Percentiles rank a stretch among this genome's conserved stretches.
Evolutionary conservation across 2,888 invertebrate genomes (phyloP).

Genomic region (Hetaerina titia): DNA sequence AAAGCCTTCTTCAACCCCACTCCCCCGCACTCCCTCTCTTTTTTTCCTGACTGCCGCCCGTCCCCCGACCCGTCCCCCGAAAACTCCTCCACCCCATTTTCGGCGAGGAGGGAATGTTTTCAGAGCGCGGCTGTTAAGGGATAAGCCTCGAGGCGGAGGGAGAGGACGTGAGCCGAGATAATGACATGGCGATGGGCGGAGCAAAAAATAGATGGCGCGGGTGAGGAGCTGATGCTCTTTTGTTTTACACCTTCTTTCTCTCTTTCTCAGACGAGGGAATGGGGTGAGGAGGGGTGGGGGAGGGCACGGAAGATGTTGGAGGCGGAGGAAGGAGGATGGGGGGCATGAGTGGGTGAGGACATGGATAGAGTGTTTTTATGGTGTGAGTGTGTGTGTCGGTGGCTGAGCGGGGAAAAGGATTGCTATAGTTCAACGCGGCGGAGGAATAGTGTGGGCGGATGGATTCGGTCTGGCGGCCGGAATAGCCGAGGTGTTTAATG

Average conservation of each 20-base stretch:
- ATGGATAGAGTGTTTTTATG: neutral
- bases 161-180: slow-evolving; percentile 55
- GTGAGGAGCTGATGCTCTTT: neutral
- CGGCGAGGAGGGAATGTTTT: slow-evolving; percentile 47
- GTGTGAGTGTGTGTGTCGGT: neutral
- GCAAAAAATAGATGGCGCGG: slow-evolving; percentile 24
- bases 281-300: neutral
- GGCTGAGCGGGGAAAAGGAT: neutral
- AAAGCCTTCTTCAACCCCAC: neutral
- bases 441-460: neutral
- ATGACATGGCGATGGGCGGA: slow-evolving; percentile 46
- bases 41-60: neutral
- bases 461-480: neutral
- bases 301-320: neutral
- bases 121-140: slow-evolving; percentile 19
- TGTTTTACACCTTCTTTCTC: slow-evolving; percentile 25
- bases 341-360: neutral
- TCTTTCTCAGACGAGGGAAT: neutral
- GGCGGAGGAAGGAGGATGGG: neutral
- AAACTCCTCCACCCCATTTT: slow-evolving; percentile 17
- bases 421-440: neutral
- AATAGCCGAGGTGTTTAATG: neutral
- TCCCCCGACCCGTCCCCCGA: neutral
- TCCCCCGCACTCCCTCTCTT: neutral
- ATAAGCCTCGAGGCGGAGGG: neutral